Evolutionary conservation across 2,797 vertebrate species (phyloP).

Genomic region (Tinamus major): DNA sequence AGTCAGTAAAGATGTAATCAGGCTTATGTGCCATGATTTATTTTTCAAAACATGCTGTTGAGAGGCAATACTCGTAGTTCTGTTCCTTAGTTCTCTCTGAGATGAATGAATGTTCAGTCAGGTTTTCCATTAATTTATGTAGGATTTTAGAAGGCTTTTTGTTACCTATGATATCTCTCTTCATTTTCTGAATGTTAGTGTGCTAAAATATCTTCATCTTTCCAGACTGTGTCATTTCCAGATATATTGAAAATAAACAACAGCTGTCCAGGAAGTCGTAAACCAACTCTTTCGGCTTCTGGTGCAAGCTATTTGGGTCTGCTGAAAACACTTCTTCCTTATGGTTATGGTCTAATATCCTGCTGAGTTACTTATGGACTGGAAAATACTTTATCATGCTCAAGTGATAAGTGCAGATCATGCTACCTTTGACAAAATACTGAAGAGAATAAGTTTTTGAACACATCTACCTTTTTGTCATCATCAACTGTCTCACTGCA

Average conservation of each 20-base stretch:
- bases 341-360: background rate
- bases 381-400: background rate
- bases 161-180: background rate
- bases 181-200: background rate
- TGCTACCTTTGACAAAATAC: background rate
- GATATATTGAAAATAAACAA: background rate
- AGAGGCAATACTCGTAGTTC: background rate
- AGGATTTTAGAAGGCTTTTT: background rate
- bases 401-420: background rate
- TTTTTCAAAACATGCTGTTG: background rate
- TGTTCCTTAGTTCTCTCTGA: background rate
- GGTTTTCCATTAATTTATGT: slow-evolving; percentile 17
- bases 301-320: background rate
- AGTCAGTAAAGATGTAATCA: slow-evolving; percentile 18
- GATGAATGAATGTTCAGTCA: slow-evolving; percentile 35
- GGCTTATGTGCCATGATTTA: slow-evolving; percentile 27
- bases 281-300: background rate
- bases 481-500: background rate
- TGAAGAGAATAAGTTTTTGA: background rate
- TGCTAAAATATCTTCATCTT: background rate
- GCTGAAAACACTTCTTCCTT: background rate
- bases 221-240: background rate
- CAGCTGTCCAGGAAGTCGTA: background rate
- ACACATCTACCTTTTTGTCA: background rate
- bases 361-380: background rate